phyloP scores from a whole-genome alignment of 2,113 vertebrate species.

The Ctenomys sociabilis region DNA sequence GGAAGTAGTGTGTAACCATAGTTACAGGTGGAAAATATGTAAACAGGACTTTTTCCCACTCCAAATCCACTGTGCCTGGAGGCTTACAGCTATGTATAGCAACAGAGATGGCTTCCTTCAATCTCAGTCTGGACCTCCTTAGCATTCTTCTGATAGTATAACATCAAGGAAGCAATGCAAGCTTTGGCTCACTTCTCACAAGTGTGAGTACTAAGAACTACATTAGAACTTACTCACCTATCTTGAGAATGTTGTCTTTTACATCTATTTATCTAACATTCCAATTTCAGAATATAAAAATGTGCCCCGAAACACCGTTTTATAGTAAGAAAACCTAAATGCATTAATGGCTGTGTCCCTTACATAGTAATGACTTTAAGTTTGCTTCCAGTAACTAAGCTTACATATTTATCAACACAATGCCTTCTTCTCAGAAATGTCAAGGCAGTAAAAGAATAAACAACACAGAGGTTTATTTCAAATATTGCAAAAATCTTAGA shows the following conservation, averaged over 20 bases:
- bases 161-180: conserved; percentile 39
- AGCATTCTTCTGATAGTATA: neutral
- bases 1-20: neutral
- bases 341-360: neutral
- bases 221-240: conserved; percentile 13
- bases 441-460: neutral
- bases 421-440: neutral
- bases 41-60: neutral
- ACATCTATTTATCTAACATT: conserved; percentile 47
- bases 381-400: neutral
- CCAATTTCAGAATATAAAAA: conserved; percentile 43
- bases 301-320: neutral
- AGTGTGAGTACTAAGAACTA: neutral
- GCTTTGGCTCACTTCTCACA: conserved; percentile 41
- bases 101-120: neutral
- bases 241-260: conserved; percentile 49
- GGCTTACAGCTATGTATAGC: neutral
- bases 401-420: neutral
- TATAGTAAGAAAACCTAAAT: neutral
- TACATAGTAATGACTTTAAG: conserved; percentile 50
- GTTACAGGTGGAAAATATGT: neutral
- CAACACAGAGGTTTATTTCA: neutral
- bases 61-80: neutral
- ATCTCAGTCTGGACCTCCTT: neutral
- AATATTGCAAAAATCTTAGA: conserved; percentile 21